Evolutionary conservation across 2,888 invertebrate species (phyloP), one percentile per base, ranked within the genome.

Genomic region (Eretmocerus hayati): DNA sequence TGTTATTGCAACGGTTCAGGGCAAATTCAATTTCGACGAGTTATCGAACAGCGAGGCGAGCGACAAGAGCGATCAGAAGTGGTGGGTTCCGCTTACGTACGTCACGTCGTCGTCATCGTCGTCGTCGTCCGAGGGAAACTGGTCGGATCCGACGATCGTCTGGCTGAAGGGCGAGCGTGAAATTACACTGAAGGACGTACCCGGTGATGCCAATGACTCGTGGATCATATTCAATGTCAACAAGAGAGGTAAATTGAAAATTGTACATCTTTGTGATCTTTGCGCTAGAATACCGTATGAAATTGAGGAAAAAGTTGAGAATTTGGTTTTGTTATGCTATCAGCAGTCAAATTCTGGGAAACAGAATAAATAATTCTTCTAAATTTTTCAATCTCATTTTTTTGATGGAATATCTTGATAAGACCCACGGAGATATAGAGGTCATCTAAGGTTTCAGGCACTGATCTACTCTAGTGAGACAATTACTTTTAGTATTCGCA

Each of bases 181-280:
- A 33, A 51, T 55, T 8, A 46, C 22, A 1, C 15, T 62, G 19
- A 44, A 56, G 5, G 46, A 58, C 26, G 53, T 22, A 6, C 22
- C 9, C 20, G 21, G 11, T 3, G 48, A 51, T 5, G 54, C 55
- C 37, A 56, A 56, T 22, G 40, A 18, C 1, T 58, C 62, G 13
- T 68, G 67, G 68, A 43, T 68, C 15, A 49, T 68, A 9, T 62
- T 67, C 18, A 68, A 68, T 47, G 53, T 66, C 16, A 60, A 64
- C 19, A 26, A 26, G 26, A 26, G 11, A 26, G 26, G 26, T 26
- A 6, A 11, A 11, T 26, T n/a, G n/a, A n/a, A n/a, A n/a, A n/a
- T n/a, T n/a, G n/a, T n/a, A n/a, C n/a, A n/a, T n/a, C n/a, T n/a
- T n/a, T n/a, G n/a, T n/a, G n/a, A n/a, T n/a, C n/a, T n/a, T n/a